Evolutionary conservation across 1,140 invertebrate genomes (phyloP), one percentile per base, ranked within the genome.

Genomic region (Batillaria attramentaria): DNA sequence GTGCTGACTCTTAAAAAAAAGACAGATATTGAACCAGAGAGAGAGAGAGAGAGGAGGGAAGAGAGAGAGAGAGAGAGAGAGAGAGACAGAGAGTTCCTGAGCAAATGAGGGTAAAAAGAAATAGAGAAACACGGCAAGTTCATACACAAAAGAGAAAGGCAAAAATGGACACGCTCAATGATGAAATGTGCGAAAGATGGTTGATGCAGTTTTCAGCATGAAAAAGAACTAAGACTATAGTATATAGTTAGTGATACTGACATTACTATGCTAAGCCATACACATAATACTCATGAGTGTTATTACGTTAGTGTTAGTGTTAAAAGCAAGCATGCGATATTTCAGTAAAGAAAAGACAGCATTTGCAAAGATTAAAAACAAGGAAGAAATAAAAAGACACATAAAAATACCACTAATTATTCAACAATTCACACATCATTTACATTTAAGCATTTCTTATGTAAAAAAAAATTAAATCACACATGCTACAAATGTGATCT

Each of bases 111-210:
- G 35, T 10, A 31, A 37, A 69, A 37, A n/a, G 57, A 62, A 20
- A 35, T 31, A 24, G n/a, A 69, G 16, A 69, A 35, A 69, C n/a
- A 69, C 13, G 24, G 41, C 24, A 8, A 10, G 24, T 31, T 8
- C 13, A 13, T 66, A 31, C 28, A 13, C 33, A 66, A 69, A 35
- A 69, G n/a, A 33, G 41, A 35, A 69, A 69, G 31, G 20, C 13
- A 62, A 16, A n/a, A 62, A 16, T 8, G 20, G 31, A 69, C 66
- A 8, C 37, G 3, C 42, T 28, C 31, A 42, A n/a, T 70, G 68
- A 70, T 42, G 68, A 70, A 70, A 70, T 42, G 68, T 41, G 31
- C 68, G 39, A 70, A 70, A 70, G 39, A 70, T 70, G 68, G 68
- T 70, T 28, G n/a, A 68, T 35, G 65, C 28, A 70, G 3, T 37